These are phyloP conservation scores for Drosophila subpulchrella DNA, from an alignment of 1,140 invertebrate genomes.

Conservation along the genomic window DNA sequence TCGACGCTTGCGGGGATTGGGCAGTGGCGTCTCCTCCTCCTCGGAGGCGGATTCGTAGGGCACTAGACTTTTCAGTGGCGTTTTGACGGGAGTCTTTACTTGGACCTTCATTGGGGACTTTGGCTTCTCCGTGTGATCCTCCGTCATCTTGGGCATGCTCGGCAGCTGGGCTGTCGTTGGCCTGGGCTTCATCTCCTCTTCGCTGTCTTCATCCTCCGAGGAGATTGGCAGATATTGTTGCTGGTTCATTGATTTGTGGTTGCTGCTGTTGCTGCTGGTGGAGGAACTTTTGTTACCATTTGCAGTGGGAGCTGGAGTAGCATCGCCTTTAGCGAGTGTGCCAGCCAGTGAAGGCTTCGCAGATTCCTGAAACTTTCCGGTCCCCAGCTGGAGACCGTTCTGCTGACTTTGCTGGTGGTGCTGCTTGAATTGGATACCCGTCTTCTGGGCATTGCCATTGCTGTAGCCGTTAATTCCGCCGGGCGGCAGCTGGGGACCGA, in stretches of 20 bases:
- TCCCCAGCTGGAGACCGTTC: conserved; percentile 61
- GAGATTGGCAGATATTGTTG: conserved; percentile 74
- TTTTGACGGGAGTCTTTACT: conserved; percentile 49
- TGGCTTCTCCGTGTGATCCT: conserved; percentile 49
- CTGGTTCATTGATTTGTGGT: conserved; percentile 47
- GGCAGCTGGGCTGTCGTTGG: conserved; percentile 70
- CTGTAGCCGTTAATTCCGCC: conserved; percentile 57
- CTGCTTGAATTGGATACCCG: conserved; percentile 59
- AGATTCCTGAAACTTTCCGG: conserved; percentile 72
- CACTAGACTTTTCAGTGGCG: conserved; percentile 75
- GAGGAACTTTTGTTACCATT: conserved; percentile 81
- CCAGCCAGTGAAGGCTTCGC: conserved; percentile 63
- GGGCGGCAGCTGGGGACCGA: conserved; percentile 73
- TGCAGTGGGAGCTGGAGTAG: conserved; percentile 51
- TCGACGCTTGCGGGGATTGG: conserved; percentile 65
- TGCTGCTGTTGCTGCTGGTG: conserved; percentile 46
- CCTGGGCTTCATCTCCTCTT: conserved; percentile 48
- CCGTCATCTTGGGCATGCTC: conserved; percentile 70
- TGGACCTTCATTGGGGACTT: conserved; percentile 54
- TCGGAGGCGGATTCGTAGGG: conserved; percentile 82
- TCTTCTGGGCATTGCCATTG: conserved; percentile 59
- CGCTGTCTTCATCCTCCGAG: conserved; percentile 65
- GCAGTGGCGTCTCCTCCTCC: conserved; percentile 61
- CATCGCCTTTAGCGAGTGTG: conserved; percentile 58
- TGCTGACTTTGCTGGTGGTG: conserved; percentile 46